Evolutionary conservation across 2,113 vertebrate genomes (phyloP), one percentile per base, ranked within the genome.

Genomic region (Aphyosemion australe): DNA sequence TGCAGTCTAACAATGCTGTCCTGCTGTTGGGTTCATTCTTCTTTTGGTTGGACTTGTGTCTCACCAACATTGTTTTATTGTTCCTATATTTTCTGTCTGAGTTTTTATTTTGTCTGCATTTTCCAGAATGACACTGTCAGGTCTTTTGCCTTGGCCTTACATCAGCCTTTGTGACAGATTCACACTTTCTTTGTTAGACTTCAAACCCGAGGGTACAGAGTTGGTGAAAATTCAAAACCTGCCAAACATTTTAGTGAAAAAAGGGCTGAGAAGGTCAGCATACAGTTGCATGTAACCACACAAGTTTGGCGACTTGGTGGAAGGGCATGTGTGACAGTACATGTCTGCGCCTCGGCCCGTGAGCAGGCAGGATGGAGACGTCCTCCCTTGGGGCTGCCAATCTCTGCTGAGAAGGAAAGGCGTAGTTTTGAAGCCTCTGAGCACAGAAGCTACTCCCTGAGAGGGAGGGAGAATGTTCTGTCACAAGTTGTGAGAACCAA

Each of bases 271-370:
- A 58, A 64, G 78, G 76, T 82, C 80, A 37, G 34, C 34, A 61
- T 26, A 16, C 42, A 78, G 76, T 65, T 63, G 79, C 57, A 61
- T 58, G 73, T 84, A 60, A 49, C 46, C 50, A 75, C 55, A 61
- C 80, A 84, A 77, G 69, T 85, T 80, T 72, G 70, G 26, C 61
- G 59, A 52, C 76, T 69, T 53, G 67, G 60, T 69, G 62, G 78
- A 89, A 79, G 75, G 62, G 76, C 71, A 65, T 68, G 71, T 90
- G 69, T 90, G 87, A 91, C 89, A 90, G 79, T 47, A 59, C 72
- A 64, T 65, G 76, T 71, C 54, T 85, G 79, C 61, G 62, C 75
- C 77, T 68, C 69, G 61, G 70, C 69, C 63, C 50, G 59, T 50
- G 58, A 85, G 78, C 61, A 80, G 83, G 80, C 84, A 41, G 52